A percentile compares a stretch with the other conserved stretches of the same genome.
Evolutionary conservation across 2,113 vertebrate species (phyloP).

Genomic region (Campylorhamphus procurvoides): DNA sequence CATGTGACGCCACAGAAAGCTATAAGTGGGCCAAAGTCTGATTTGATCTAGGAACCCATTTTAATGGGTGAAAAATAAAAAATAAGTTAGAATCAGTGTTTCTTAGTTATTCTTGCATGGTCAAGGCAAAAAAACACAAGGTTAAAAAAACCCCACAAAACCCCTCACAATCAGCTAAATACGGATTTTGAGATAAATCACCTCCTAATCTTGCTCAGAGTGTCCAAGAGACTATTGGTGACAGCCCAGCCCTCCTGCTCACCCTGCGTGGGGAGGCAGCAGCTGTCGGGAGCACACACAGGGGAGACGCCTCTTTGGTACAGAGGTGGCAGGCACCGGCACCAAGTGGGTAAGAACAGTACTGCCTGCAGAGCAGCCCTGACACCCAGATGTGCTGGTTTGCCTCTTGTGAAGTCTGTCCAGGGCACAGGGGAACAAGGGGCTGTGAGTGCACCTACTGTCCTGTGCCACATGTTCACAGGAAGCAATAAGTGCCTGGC

Average conservation of each 20-base stretch:
- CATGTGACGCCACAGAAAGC: background rate
- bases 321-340: background rate
- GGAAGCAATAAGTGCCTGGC: fast-evolving
- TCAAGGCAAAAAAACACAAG: background rate
- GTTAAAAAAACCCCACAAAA: background rate
- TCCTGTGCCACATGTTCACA: fast-evolving
- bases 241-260: fast-evolving
- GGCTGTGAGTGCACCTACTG: background rate
- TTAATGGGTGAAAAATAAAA: background rate
- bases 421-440: fast-evolving
- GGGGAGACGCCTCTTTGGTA: background rate
- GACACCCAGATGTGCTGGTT: no score
- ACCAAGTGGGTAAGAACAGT: fast-evolving
- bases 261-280: fast-evolving
- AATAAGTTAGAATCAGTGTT: background rate
- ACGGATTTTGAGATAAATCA: background rate
- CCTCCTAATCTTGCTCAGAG: background rate
- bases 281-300: fast-evolving
- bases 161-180: background rate
- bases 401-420: background rate
- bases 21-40: background rate
- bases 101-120: background rate
- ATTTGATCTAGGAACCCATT: background rate
- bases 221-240: background rate
- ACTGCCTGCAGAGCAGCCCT: background rate